A percentile compares a stretch with the other conserved stretches of the same genome.
These are phyloP conservation scores for Nephrotoma appendiculata DNA, from an alignment of 2,888 invertebrate genomes.

Conservation along the genomic window DNA sequence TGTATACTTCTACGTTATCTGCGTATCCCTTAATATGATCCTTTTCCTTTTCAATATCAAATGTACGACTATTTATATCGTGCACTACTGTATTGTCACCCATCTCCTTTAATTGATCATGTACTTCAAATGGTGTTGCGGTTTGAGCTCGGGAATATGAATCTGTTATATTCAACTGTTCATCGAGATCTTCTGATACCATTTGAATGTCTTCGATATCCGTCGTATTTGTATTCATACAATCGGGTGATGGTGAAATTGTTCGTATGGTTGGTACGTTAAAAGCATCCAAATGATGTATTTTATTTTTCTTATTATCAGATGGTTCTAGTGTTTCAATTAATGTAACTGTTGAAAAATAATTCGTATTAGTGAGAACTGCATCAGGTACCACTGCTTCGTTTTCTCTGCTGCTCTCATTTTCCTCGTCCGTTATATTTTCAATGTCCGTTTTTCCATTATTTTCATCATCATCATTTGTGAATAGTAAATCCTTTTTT, in stretches of 20 bases:
- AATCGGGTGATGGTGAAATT: background rate
- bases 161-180: constrained; percentile 14
- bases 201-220: constrained; percentile 35
- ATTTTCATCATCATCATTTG: constrained; percentile 7
- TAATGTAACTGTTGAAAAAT: constrained; percentile 14
- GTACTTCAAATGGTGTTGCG: constrained; percentile 28
- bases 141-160: constrained; percentile 22
- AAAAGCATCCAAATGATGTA: background rate
- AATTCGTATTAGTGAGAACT: constrained; percentile 13
- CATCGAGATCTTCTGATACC: constrained; percentile 34
- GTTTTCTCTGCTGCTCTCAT: background rate
- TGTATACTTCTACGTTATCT: constrained; percentile 30
- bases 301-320: background rate
- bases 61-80: constrained; percentile 30
- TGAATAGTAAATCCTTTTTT: background rate
- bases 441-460: constrained; percentile 31
- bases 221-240: constrained; percentile 19
- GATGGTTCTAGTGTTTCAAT: constrained; percentile 11
- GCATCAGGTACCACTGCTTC: constrained; percentile 4
- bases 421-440: constrained; percentile 31
- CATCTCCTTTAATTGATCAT: constrained; percentile 30
- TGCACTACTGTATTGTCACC: constrained; percentile 30
- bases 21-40: constrained; percentile 37
- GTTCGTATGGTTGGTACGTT: constrained; percentile 3
- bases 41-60: constrained; percentile 34